Evolutionary conservation across 1,140 invertebrate species (phyloP).

Genomic region (Paraescarpia echinospica): DNA sequence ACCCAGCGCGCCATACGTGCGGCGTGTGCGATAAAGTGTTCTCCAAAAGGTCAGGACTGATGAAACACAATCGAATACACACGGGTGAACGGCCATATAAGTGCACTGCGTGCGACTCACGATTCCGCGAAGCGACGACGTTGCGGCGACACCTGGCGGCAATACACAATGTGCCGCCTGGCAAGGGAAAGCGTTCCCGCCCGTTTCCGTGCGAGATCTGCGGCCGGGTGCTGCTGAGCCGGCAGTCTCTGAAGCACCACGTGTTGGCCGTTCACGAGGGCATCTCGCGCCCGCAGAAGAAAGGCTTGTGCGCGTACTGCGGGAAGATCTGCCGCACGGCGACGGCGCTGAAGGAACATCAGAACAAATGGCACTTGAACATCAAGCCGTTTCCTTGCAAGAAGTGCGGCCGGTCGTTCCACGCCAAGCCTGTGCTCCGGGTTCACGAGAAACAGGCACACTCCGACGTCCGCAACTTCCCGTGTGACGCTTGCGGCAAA

Average conservation of each 20-base stretch:
- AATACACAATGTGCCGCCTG: background rate
- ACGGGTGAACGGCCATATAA: background rate
- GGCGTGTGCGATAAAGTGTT: background rate
- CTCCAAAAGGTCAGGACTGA: background rate
- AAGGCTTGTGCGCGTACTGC: background rate
- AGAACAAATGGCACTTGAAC: background rate
- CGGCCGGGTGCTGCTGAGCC: background rate
- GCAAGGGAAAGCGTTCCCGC: background rate
- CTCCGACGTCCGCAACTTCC: background rate
- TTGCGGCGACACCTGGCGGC: background rate
- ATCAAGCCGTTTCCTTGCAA: constrained; percentile 11
- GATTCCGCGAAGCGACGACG: background rate
- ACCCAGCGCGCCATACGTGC: background rate
- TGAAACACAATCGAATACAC: background rate
- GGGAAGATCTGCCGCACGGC: background rate
- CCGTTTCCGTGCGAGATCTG: constrained; percentile 8
- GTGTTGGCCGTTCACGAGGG: background rate
- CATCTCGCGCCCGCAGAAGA: background rate
- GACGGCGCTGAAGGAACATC: background rate
- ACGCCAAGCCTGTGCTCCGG: background rate
- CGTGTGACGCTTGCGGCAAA: background rate
- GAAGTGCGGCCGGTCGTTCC: background rate
- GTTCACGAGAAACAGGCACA: background rate
- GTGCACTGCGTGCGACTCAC: background rate
- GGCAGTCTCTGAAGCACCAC: constrained; percentile 12